phyloP scores from a whole-genome alignment of 35 echinoderm and acorn worm genomes.

The Holothuria glaberrima region DNA sequence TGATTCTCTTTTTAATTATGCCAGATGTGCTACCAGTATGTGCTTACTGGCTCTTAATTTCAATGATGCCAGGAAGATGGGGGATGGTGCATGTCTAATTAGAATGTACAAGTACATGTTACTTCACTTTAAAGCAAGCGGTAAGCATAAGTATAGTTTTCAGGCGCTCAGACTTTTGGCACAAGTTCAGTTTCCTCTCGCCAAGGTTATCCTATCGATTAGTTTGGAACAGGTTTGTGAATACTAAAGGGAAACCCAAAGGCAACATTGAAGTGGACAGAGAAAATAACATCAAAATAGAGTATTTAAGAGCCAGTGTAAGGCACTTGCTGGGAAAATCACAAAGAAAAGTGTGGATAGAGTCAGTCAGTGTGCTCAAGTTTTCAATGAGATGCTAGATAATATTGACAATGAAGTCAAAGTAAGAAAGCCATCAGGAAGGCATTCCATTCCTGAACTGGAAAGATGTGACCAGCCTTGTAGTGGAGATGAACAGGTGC shows the following conservation, averaged over 20 bases:
- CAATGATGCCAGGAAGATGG: conserved; percentile 57
- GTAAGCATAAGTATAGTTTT: conserved; percentile 63
- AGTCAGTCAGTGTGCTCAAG: conserved; percentile 58
- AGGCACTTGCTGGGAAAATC: conserved; percentile 49
- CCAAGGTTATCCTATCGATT: conserved; percentile 48
- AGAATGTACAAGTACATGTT: conserved; percentile 66
- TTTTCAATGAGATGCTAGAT: conserved; percentile 30
- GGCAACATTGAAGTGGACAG: conserved; percentile 59
- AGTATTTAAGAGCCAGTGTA: conserved; percentile 55
- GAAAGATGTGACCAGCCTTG: conserved; percentile 19
- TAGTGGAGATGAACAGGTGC: conserved; percentile 40
- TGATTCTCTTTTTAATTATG: conserved; percentile 72
- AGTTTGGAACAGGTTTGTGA: conserved; percentile 77
- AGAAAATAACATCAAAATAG: conserved; percentile 66
- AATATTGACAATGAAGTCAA: conserved; percentile 40
- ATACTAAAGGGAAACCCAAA: conserved; percentile 45
- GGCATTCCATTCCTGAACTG: not conserved
- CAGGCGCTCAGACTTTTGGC: conserved; percentile 56
- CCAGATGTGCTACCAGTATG: conserved; percentile 41
- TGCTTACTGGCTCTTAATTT: conserved; percentile 61
- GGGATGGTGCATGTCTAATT: conserved; percentile 58
- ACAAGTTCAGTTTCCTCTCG: conserved; percentile 63
- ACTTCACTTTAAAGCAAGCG: conserved; percentile 60
- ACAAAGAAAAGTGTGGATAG: conserved; percentile 59
- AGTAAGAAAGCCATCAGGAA: conserved; percentile 49